Conservation (phyloP, 2,888 invertebrate genomes). For the Dugesia japonica region DNA sequence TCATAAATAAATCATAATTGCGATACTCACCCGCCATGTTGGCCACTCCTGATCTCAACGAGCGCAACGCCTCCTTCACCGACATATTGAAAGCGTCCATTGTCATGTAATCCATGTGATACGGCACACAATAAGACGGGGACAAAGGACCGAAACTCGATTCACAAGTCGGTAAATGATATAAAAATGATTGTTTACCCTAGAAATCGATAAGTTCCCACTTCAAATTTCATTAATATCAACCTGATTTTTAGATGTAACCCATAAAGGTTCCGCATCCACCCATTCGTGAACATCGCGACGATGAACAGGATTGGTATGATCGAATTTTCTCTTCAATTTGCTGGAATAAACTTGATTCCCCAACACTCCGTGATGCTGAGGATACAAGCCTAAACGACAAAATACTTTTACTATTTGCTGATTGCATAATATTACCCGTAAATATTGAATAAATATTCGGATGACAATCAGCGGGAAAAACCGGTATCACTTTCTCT, state of each 20-base stretch:
- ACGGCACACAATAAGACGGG: conserved; percentile 23
- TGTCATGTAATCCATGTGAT: conserved; percentile 9
- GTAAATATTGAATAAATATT: conserved; percentile 34
- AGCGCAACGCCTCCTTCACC: neutral
- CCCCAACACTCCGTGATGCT: conserved; percentile 14
- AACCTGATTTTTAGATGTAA: conserved; percentile 16
- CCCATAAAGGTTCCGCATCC: conserved; percentile 24
- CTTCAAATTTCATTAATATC: no score
- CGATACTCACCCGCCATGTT: conserved; percentile 26
- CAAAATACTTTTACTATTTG: no score
- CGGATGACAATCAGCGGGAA: conserved; percentile 33
- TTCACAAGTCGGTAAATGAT: conserved; percentile 22
- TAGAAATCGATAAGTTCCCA: no score
- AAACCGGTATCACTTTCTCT: conserved; percentile 28
- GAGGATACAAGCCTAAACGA: conserved; percentile 22
- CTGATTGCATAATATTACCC: no score
- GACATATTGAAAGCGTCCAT: neutral
- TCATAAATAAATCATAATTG: no score
- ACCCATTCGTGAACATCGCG: neutral
- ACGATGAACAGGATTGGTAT: neutral
- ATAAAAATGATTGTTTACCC: conserved; percentile 20
- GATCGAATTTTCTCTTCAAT: neutral
- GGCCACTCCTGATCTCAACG: neutral
- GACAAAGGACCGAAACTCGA: neutral
- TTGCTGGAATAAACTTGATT: conserved; percentile 22